Evolutionary conservation across 2,888 invertebrate species (phyloP), one percentile per base, ranked within the genome.

Genomic region (Papilio elwesi): DNA sequence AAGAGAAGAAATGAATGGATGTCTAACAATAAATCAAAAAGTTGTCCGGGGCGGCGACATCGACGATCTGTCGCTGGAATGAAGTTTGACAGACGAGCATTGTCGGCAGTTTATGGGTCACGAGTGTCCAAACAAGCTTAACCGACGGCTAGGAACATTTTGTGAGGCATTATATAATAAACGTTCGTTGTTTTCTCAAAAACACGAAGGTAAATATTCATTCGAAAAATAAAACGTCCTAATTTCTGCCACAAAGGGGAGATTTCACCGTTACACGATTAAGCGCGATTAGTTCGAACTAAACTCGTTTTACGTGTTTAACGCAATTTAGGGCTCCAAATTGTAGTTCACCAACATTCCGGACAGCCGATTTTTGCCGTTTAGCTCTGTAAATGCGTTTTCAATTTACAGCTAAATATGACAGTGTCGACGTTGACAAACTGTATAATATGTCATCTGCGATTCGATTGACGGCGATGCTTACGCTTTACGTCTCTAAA

Each of bases 11-110:
- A 86, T 83, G 81, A 87, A 91, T 86, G 85, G 89, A 91, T 87
- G 87, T 80, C 75, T 57, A 79, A 80, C 82, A 81, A 89, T 91
- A 91, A 91, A 91, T 92, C 88, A 89, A 83, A 82, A 85, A 84
- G 88, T 85, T 85, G 85, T 84, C 80, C 76, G 79, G 80, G 81
- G 76, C 80, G 83, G 79, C 80, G 79, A 79, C 78, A 78, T 75
- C 80, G 76, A 80, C 86, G 83, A 87, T 88, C 90, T 89, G 86
- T 87, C 85, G 83, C 67, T 76, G 79, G 82, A 85, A 85, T 85
- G 85, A 82, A 82, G 81, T 83, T 84, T 84, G 87, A 86, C 81
- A 80, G 83, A 86, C 80, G 85, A 83, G 77, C 75, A 70, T 71
- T 76, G 75, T 75, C 79, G 78, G 74, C 79, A 76, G 76, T 86